phyloP scores from a whole-genome alignment of 1,140 invertebrate genomes.

The Drosophila elegans region DNA sequence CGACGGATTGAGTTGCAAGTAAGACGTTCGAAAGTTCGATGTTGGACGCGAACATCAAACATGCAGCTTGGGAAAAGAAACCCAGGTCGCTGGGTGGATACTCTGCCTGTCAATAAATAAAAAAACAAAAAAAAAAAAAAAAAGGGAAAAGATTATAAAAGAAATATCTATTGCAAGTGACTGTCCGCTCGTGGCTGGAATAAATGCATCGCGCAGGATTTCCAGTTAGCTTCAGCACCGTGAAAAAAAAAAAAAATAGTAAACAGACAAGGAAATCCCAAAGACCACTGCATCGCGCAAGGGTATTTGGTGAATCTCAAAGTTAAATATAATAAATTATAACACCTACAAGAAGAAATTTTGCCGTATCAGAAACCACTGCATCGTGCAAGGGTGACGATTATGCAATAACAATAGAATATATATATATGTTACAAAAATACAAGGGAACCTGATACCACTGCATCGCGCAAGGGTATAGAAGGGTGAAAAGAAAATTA shows the following conservation, averaged over 20 bases:
- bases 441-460: slow-evolving; percentile 2
- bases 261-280: too few relatives aligned
- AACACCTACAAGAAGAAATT: too few relatives aligned
- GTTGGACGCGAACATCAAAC: slow-evolving; percentile 2
- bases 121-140: too few relatives aligned
- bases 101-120: slow-evolving; percentile 3
- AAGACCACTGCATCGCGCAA: too few relatives aligned
- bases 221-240: slow-evolving; percentile 6
- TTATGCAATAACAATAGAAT: slow-evolving; percentile 2
- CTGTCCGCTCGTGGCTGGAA: slow-evolving; percentile 5
- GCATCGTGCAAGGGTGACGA: slow-evolving; percentile 9
- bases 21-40: neutral
- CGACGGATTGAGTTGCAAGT: slow-evolving; percentile 1
- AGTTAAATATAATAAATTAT: too few relatives aligned
- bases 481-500: slow-evolving; percentile 1
- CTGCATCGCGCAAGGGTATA: slow-evolving; percentile 10
- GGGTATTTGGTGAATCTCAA: too few relatives aligned
- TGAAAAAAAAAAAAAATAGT: neutral
- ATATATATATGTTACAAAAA: neutral
- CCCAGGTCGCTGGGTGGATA: slow-evolving; percentile 4
- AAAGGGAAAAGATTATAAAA: neutral
- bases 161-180: slow-evolving; percentile 8
- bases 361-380: neutral
- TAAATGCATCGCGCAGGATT: slow-evolving; percentile 9
- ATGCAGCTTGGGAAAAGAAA: slow-evolving; percentile 3